Conservation (phyloP, 2,113 vertebrate species). For the Opisthocomus hoazin region DNA sequence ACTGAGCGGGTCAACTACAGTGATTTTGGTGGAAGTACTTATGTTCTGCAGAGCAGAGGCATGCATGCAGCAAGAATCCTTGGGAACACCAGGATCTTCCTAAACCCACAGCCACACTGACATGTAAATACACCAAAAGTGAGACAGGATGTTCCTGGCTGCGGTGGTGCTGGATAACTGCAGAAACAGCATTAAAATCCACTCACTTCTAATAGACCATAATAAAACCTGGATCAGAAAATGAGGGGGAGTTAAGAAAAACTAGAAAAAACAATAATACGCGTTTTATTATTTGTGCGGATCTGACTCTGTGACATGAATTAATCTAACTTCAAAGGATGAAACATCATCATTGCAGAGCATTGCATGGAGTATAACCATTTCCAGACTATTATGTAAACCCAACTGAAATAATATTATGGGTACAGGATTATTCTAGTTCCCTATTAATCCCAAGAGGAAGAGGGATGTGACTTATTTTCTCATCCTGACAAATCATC, state of each 20-base stretch:
- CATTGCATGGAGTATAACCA: background rate
- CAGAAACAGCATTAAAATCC: background rate
- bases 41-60: background rate
- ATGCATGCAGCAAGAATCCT: background rate
- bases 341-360: background rate
- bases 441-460: slow-evolving; percentile 15
- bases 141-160: background rate
- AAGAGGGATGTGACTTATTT: slow-evolving; percentile 36
- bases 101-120: background rate
- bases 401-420: slow-evolving; percentile 37
- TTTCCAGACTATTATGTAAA: slow-evolving; percentile 33
- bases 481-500: slow-evolving; percentile 48
- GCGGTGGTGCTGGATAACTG: background rate
- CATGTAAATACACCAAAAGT: background rate
- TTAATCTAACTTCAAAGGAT: slow-evolving; percentile 22
- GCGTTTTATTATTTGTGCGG: background rate
- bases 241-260: background rate
- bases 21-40: background rate
- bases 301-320: background rate
- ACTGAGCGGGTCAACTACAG: background rate
- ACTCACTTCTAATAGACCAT: background rate
- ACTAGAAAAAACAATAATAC: background rate
- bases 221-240: background rate
- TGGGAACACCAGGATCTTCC: background rate
- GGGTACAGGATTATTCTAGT: background rate